Conservation (phyloP, 2,888 invertebrate genomes). For the Megalurothrips usitatus region DNA sequence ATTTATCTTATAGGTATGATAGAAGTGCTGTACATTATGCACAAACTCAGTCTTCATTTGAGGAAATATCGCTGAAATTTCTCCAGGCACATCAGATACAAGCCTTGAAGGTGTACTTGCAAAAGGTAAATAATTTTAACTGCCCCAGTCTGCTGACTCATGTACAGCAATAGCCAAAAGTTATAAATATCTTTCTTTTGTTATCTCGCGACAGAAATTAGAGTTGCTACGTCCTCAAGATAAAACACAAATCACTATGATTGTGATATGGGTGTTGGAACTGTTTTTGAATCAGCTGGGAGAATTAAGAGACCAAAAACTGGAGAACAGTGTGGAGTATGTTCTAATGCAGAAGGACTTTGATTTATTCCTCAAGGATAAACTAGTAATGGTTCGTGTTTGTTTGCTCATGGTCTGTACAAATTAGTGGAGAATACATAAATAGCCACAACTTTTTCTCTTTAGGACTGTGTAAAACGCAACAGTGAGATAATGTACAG, state of each 20-base stretch:
- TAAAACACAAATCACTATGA: constrained; percentile 83
- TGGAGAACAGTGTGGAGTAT: constrained; percentile 49
- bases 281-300: constrained; percentile 85
- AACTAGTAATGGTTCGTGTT: constrained; percentile 57
- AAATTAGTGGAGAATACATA: not conserved
- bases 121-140: constrained; percentile 48
- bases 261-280: constrained; percentile 93
- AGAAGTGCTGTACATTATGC: constrained; percentile 85
- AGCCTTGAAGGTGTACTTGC: constrained; percentile 83
- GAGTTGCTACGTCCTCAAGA: constrained; percentile 67
- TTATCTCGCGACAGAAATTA: constrained; percentile 55
- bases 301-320: constrained; percentile 50
- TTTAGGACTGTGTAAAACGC: constrained; percentile 67
- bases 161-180: too few species aligned
- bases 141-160: too few species aligned
- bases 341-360: constrained; percentile 67
- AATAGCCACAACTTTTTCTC: not conserved
- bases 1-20: constrained; percentile 54
- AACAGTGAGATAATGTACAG: constrained; percentile 83
- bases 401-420: not conserved
- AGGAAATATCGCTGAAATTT: constrained; percentile 90
- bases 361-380: constrained; percentile 66
- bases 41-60: constrained; percentile 86
- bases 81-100: constrained; percentile 73
- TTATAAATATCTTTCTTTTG: too few species aligned